Conservation (phyloP, 2,888 invertebrate genomes). For the Calameuta idolon region DNA sequence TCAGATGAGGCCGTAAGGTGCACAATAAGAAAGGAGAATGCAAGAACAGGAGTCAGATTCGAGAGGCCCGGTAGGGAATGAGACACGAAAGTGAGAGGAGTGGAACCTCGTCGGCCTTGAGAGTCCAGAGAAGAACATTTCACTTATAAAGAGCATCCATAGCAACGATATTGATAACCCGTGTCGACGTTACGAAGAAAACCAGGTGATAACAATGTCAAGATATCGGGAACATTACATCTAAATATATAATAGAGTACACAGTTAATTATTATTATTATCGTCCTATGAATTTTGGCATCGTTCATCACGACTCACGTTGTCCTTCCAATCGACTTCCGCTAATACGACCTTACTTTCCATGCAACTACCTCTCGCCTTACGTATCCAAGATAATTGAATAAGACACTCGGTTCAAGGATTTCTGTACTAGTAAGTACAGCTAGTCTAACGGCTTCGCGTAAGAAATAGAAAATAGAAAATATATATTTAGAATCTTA, state of each 20-base stretch:
- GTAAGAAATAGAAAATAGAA: not conserved
- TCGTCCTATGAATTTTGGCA: not conserved
- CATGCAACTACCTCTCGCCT: not conserved
- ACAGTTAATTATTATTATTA: not conserved
- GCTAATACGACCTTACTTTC: not conserved
- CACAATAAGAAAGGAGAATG: conserved; percentile 5
- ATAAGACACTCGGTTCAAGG: not conserved
- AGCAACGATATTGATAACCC: not conserved
- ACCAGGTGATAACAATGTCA: not conserved
- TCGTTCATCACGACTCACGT: not conserved
- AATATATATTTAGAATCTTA: not conserved
- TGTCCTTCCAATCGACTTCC: not conserved
- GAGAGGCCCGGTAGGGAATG: conserved; percentile 28
- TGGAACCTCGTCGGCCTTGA: conserved; percentile 55
- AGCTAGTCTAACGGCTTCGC: not conserved
- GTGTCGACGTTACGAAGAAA: not conserved
- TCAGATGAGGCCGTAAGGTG: not conserved
- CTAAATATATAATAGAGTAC: not conserved
- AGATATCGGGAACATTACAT: not conserved
- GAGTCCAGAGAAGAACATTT: conserved; percentile 49
- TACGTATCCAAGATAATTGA: not conserved
- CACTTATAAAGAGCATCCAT: conserved; percentile 41
- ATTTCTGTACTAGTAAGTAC: not conserved
- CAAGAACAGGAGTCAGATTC: conserved; percentile 22
- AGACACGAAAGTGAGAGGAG: conserved; percentile 56